Evolutionary conservation across 2,113 vertebrate species (phyloP), one percentile per base, ranked within the genome.

Genomic region (Epinephelus cyanopodus): DNA sequence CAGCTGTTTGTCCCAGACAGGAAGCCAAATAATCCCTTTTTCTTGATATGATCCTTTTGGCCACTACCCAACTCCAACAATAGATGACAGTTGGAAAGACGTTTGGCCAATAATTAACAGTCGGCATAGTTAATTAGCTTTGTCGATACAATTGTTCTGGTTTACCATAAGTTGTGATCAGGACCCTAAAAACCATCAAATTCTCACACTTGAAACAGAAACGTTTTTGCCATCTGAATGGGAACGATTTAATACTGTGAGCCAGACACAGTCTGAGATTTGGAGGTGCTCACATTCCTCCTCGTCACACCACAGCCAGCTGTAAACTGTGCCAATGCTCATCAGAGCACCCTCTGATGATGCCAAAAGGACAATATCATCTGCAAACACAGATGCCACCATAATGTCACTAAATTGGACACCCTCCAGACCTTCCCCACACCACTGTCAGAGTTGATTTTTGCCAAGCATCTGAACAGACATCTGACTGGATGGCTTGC

Each of bases 391-490:
- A 75, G 71, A 78, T 81, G 83, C 75, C 58, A 8, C 53, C 17
- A 81, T 81, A 85, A 89, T 85, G 79, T 85, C 90, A 88, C 74
- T 63, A 21, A 81, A 78, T 65, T 90, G 88, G 90, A 87, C 33
- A 0, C 15, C 18, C 27, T 90, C 90, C 90, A 92, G 81, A 67
- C 52, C 57, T 61, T 83, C 65, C 70, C 65, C 57, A 29, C 65
- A 23, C 1, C 68, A 23, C 29, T 53, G 77, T 53, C 39, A 50
- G 25, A 48, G 71, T 3, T 14, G 67, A 57, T 76, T 29, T 83
- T 74, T 79, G 86, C 90, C 90, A 87, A 84, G 78, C 82, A 78
- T 89, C 29, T 69, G 56, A 83, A 54, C 19, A 13, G 60, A 70
- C 39, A 69, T 74, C 72, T 33, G 27, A 56, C 27, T 80, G 71